A percentile compares a stretch with the other conserved stretches of the same genome.
Conservation (phyloP, 1,140 invertebrate species). For the Chrysomallon squamiferum region DNA sequence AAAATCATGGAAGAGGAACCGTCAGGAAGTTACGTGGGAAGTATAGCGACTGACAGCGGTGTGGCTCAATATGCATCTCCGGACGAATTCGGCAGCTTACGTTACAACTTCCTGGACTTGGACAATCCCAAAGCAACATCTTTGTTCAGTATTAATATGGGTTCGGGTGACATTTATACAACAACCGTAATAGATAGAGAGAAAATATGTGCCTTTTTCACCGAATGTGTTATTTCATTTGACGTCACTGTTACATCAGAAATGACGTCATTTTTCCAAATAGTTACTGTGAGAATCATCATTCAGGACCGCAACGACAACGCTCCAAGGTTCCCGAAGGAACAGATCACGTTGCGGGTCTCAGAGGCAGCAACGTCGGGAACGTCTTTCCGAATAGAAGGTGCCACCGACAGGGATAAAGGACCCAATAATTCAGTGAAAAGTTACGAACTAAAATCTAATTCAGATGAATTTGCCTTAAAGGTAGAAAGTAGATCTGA, state of each 20-base stretch:
- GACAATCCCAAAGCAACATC: slow-evolving; percentile 21
- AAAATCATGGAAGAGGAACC: slow-evolving; percentile 19
- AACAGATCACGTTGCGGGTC: slow-evolving; percentile 36
- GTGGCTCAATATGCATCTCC: slow-evolving; percentile 12
- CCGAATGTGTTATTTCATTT: slow-evolving; percentile 37
- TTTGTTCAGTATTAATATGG: slow-evolving; percentile 39
- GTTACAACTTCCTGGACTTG: slow-evolving; percentile 26
- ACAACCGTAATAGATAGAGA: slow-evolving; percentile 50
- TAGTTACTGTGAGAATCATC: slow-evolving; percentile 43
- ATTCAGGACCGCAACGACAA: slow-evolving; percentile 92
- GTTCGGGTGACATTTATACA: slow-evolving; percentile 44
- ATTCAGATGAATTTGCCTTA: slow-evolving; percentile 38
- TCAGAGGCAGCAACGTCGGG: slow-evolving; percentile 61
- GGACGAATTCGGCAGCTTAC: slow-evolving; percentile 10
- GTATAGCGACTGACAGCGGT: slow-evolving; percentile 13
- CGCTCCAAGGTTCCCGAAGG: slow-evolving; percentile 76
- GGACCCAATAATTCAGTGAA: slow-evolving; percentile 69
- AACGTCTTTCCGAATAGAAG: slow-evolving; percentile 74
- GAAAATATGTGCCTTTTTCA: slow-evolving; percentile 30
- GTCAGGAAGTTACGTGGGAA: slow-evolving; percentile 26
- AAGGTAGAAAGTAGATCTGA: slow-evolving; percentile 44
- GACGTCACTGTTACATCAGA: slow-evolving; percentile 42
- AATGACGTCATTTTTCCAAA: slow-evolving; percentile 34
- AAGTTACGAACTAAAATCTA: slow-evolving; percentile 43
- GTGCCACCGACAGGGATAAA: slow-evolving; percentile 47